A percentile compares a stretch with the other conserved stretches of the same genome.
Conservation (phyloP, 2,113 vertebrate species). For the Seriola dumerili region DNA sequence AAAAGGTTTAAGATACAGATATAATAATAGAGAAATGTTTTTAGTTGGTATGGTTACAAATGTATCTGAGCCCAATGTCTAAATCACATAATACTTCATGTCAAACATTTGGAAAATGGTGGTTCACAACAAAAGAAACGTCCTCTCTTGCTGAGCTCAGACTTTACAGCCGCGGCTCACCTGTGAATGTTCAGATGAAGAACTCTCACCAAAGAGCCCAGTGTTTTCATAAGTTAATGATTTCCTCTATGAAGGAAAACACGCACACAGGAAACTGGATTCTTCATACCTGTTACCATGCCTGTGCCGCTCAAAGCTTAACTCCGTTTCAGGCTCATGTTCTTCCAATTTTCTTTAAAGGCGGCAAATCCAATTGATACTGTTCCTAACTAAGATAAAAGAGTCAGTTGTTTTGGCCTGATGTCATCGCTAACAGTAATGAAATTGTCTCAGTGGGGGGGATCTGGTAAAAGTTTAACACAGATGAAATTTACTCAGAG, state of each 20-base stretch:
- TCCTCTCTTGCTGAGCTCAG: neutral
- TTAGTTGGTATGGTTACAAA: too few relatives aligned
- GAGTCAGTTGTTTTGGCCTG: constrained; percentile 65
- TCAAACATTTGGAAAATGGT: neutral
- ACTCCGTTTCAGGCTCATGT: constrained; percentile 63
- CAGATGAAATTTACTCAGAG: constrained; percentile 57
- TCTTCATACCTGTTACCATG: constrained; percentile 73
- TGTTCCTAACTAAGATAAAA: constrained; percentile 70
- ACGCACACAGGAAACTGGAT: constrained; percentile 64
- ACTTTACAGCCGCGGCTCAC: constrained; percentile 15
- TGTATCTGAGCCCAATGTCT: too few relatives aligned
- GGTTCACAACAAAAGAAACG: neutral
- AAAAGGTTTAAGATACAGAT: neutral
- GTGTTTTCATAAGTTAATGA: constrained; percentile 69
- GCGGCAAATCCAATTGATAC: constrained; percentile 73
- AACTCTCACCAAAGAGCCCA: constrained; percentile 16
- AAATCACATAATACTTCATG: neutral
- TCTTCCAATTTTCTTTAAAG: constrained; percentile 77
- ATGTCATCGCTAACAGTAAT: constrained; percentile 81
- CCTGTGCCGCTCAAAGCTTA: constrained; percentile 36
- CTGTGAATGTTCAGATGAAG: constrained; percentile 43
- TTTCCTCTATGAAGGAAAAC: constrained; percentile 70
- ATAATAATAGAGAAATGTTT: too few relatives aligned
- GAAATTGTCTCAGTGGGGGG: constrained; percentile 68
- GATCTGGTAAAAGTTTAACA: constrained; percentile 69